Percentiles rank a stretch among this genome's conserved stretches.
These are phyloP conservation scores for Polypterus senegalus DNA, from an alignment of 2,113 vertebrate genomes.

Conservation along the genomic window DNA sequence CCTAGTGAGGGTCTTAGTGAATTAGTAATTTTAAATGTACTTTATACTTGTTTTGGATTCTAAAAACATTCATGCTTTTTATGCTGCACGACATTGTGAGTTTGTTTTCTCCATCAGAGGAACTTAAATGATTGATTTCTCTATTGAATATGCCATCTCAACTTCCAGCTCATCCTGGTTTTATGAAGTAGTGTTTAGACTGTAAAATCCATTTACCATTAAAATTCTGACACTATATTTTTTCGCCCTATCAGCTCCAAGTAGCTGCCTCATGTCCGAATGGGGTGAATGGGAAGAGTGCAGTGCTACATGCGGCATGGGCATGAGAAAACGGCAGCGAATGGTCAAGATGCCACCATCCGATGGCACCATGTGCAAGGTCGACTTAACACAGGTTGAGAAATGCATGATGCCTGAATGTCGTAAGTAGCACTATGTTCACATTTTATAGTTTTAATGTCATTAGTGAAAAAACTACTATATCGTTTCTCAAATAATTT, in stretches of 20 bases:
- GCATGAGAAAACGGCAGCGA: constrained; percentile 79
- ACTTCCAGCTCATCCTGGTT: too few relatives aligned
- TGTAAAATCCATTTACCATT: neutral
- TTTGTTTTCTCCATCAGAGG: too few relatives aligned
- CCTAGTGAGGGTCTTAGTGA: too few relatives aligned
- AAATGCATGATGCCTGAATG: constrained; percentile 98
- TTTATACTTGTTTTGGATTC: too few relatives aligned
- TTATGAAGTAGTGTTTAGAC: too few relatives aligned
- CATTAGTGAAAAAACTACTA: too few relatives aligned
- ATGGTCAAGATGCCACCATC: constrained; percentile 90
- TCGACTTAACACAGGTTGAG: constrained; percentile 82
- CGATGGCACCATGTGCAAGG: constrained; percentile 82
- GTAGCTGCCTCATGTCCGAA: constrained; percentile 88
- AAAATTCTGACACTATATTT: neutral
- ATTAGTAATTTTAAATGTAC: too few relatives aligned
- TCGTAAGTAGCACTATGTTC: constrained; percentile 57
- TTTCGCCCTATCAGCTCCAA: constrained; percentile 52
- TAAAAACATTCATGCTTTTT: too few relatives aligned
- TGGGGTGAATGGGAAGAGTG: constrained; percentile 94
- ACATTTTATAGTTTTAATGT: too few relatives aligned
- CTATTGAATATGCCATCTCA: too few relatives aligned
- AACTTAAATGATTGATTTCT: too few relatives aligned
- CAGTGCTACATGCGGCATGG: constrained; percentile 87
- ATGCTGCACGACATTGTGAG: too few relatives aligned
- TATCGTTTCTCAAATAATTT: neutral